phyloP scores from a whole-genome alignment of 2,113 vertebrate species.

The Chamaea fasciata region DNA sequence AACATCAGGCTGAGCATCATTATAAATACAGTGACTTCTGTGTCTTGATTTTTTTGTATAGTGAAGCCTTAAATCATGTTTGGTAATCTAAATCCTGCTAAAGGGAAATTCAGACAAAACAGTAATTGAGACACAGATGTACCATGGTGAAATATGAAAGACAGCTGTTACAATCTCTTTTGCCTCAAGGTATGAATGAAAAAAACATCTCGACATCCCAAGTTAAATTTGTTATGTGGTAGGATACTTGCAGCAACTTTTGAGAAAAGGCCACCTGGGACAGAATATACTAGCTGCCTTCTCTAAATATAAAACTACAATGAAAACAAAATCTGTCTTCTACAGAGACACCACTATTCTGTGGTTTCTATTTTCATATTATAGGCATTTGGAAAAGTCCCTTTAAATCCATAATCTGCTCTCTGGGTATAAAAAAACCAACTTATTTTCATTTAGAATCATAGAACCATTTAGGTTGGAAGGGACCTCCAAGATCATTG shows the following conservation, averaged over 20 bases:
- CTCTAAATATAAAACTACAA: neutral
- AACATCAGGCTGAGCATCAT: neutral
- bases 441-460: neutral
- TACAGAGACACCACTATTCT: neutral
- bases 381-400: neutral
- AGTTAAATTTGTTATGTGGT: neutral
- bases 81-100: neutral
- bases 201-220: neutral
- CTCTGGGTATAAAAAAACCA: neutral
- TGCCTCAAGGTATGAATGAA: neutral
- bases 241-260: neutral
- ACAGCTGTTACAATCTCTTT: neutral
- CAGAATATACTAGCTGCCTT: neutral
- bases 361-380: neutral
- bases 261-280: neutral
- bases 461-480: neutral
- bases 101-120: neutral
- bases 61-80: neutral
- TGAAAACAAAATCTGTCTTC: neutral
- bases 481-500: neutral
- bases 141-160: neutral
- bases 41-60: neutral
- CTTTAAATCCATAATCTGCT: neutral
- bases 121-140: neutral
- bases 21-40: neutral